Evolutionary conservation across 2,797 vertebrate species (phyloP), one percentile per base, ranked within the genome.

Genomic region (Pelochelys cantorii): DNA sequence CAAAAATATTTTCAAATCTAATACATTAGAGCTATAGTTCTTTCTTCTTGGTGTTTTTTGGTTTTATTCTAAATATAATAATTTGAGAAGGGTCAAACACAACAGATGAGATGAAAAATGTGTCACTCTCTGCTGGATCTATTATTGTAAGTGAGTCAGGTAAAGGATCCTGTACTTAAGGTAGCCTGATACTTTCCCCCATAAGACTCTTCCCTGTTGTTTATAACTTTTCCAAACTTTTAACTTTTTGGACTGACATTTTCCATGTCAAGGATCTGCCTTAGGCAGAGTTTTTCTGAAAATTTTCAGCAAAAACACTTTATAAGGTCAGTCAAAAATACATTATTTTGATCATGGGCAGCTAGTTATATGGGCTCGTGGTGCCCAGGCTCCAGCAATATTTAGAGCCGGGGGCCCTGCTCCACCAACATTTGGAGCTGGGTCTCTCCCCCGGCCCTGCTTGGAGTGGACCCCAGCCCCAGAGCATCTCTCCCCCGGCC

Each of bases 1-100:
- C 80, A 91, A 93, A 68, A 57, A 11, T 62, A 96, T 90, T 86
- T 81, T 27, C 53, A 22, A 92, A 10, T 52, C 52, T 86, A 86
- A 52, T 14, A 86, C 85, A 13, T 83, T 84, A 17, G 29, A 77
- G 2, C 87, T 91, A 84, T 60, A 23, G 89, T 22, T 86, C 37
- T 92, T 22, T 86, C 37, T 92, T 15, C 7, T 90, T 92, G 56
- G 77, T 78, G 20, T 5, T 68, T 34, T 68, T 34, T 20, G 62
- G n/a, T 68, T 68, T 34, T n/a, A 20, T 34, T 68, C 18, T 34
- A 11, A 37, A 22, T 34, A 34, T 22, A 68, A 34, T 34, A 34
- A 68, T 68, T 68, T 34, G 86, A 65, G 5, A 79, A 77, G 27
- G 11, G 71, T 52, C 88, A 92, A 74, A 85, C 34, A 90, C 87